Conservation (phyloP, 2,797 vertebrate species). For the Darevskia mixta region DNA sequence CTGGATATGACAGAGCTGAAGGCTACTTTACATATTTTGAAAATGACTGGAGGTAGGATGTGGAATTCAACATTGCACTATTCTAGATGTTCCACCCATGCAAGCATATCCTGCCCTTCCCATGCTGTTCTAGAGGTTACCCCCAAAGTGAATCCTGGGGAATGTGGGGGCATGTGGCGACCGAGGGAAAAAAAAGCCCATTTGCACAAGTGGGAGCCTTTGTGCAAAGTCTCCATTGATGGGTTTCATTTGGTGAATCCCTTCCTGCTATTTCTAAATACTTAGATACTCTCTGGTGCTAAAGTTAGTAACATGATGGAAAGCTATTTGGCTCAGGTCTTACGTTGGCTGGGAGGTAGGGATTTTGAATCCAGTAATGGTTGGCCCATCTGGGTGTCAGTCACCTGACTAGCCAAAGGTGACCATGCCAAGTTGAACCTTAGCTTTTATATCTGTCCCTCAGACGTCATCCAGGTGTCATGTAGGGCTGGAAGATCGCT, state of each 20-base stretch:
- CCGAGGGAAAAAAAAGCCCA: background rate
- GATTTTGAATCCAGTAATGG: background rate
- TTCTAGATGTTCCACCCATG: no score
- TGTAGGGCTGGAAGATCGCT: no score
- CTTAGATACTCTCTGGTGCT: background rate
- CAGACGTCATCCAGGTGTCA: background rate
- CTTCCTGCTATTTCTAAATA: background rate
- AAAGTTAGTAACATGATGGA: background rate
- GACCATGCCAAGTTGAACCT: background rate
- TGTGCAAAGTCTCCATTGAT: background rate
- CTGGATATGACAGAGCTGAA: background rate
- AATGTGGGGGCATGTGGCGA: background rate
- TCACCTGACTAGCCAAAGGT: background rate
- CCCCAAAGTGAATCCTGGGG: background rate
- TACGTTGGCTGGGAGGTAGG: background rate
- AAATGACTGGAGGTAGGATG: background rate
- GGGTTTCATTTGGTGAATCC: background rate
- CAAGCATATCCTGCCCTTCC: no score
- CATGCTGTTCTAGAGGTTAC: no score
- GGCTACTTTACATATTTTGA: constrained; percentile 1
- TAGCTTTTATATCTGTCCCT: background rate
- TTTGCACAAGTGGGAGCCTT: background rate
- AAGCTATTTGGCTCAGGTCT: background rate
- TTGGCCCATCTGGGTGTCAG: background rate
- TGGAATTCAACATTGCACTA: no score